phyloP scores from a whole-genome alignment of 2,888 invertebrate species.

The Microplitis manilae region DNA sequence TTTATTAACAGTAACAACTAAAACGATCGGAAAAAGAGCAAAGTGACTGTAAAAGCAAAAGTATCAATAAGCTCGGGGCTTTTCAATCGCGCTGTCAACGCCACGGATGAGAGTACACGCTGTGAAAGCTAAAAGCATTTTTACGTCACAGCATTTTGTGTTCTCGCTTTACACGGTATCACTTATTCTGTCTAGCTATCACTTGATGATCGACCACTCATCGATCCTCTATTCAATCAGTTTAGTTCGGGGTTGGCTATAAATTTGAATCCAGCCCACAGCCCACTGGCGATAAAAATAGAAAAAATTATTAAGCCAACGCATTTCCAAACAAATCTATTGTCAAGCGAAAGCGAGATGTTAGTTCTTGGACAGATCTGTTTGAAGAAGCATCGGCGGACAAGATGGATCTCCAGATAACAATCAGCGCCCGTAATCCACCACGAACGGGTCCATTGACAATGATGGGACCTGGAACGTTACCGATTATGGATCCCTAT shows the following conservation, averaged over 20 bases:
- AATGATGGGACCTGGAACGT: constrained; percentile 59
- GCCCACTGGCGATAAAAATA: background rate
- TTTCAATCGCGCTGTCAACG: constrained; percentile 35
- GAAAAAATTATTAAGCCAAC: background rate
- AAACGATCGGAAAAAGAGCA: constrained; percentile 9
- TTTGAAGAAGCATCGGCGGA: constrained; percentile 7
- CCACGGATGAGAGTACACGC: constrained; percentile 55
- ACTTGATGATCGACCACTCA: too few relatives aligned
- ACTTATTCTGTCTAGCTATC: background rate
- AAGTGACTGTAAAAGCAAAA: constrained; percentile 16
- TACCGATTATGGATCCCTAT: constrained; percentile 62
- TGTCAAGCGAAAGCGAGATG: constrained; percentile 14
- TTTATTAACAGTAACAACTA: background rate
- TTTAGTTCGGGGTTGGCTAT: too few relatives aligned
- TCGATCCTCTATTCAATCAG: too few relatives aligned
- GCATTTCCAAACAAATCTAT: constrained; percentile 25
- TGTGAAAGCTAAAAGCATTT: constrained; percentile 70
- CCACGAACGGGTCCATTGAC: constrained; percentile 38
- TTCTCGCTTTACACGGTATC: background rate
- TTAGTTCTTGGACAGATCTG: constrained; percentile 7
- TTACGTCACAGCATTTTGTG: constrained; percentile 61
- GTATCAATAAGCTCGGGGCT: background rate
- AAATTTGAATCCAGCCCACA: too few relatives aligned
- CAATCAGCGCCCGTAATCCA: constrained; percentile 41
- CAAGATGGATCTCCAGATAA: constrained; percentile 38